Conservation (phyloP, 35 echinoderm and acorn worm species). For the Apostichopus parvimensis region DNA sequence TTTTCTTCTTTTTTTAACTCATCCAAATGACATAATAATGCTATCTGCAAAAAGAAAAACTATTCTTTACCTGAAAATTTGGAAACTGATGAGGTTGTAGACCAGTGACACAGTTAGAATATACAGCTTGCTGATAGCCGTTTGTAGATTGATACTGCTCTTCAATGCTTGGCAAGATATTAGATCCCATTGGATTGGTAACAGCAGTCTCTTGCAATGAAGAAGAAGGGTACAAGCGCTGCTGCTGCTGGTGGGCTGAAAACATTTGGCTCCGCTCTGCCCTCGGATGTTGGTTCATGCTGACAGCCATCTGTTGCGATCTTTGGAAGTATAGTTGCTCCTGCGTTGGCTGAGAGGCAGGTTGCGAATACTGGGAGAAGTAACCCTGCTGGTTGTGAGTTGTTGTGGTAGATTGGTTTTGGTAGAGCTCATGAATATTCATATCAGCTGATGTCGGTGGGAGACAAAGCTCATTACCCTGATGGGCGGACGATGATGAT, state of each 20-base stretch:
- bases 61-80: not conserved
- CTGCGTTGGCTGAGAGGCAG: not conserved
- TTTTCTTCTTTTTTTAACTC: no score
- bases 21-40: no score
- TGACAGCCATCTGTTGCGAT: slow-evolving; percentile 10
- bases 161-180: slow-evolving; percentile 30
- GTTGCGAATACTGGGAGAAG: not conserved
- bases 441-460: not conserved
- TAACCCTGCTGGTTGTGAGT: slow-evolving; percentile 5
- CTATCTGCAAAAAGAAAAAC: not conserved
- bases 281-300: slow-evolving; percentile 10
- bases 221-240: not conserved
- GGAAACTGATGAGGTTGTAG: not conserved
- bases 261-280: slow-evolving; percentile 32
- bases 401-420: not conserved
- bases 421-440: not conserved
- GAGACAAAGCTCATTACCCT: not conserved
- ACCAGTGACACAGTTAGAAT: not conserved
- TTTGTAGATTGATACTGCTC: not conserved
- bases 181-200: slow-evolving; percentile 5
- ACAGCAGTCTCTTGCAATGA: not conserved
- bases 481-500: not conserved
- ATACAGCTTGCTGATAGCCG: not conserved
- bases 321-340: slow-evolving; percentile 7
- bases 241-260: slow-evolving; percentile 28